These are phyloP conservation scores for Alfaro cultratus DNA, from an alignment of 2,797 vertebrate genomes.

Conservation along the genomic window DNA sequence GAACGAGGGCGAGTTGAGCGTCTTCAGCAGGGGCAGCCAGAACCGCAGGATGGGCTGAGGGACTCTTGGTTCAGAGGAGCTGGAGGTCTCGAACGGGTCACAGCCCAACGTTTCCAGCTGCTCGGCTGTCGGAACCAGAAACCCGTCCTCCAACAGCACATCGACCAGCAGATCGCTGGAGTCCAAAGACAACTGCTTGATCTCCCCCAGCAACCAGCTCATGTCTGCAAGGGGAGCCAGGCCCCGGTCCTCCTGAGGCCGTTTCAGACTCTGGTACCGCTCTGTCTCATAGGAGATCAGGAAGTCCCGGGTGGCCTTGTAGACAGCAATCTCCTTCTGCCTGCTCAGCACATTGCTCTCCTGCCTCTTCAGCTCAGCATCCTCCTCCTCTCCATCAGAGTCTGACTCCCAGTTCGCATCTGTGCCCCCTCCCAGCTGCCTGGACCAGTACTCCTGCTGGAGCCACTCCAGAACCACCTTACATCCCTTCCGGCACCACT, in stretches of 20 bases:
- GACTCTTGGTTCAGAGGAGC: slow-evolving; percentile 66
- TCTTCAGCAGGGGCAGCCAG: slow-evolving; percentile 91
- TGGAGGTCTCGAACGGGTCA: slow-evolving; percentile 58
- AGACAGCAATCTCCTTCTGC: slow-evolving; percentile 83
- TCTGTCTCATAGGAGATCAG: slow-evolving; percentile 89
- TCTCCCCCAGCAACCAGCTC: slow-evolving; percentile 90
- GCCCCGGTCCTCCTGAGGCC: slow-evolving; percentile 72
- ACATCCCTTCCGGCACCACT: slow-evolving; percentile 90
- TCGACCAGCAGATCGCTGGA: slow-evolving; percentile 75
- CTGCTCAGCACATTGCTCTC: slow-evolving; percentile 65
- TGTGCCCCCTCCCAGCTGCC: slow-evolving; percentile 86
- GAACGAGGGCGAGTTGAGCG: slow-evolving; percentile 83
- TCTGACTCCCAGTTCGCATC: slow-evolving; percentile 83
- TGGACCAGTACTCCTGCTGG: slow-evolving; percentile 92
- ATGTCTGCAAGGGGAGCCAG: slow-evolving; percentile 83
- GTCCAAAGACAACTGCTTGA: slow-evolving; percentile 87
- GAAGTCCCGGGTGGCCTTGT: slow-evolving; percentile 85
- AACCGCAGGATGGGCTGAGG: slow-evolving; percentile 85
- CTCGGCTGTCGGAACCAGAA: slow-evolving; percentile 88
- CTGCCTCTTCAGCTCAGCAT: slow-evolving; percentile 72
- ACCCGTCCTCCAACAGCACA: slow-evolving; percentile 79
- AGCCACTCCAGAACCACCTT: slow-evolving; percentile 92
- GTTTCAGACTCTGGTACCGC: slow-evolving; percentile 84
- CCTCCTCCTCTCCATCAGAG: slow-evolving; percentile 79
- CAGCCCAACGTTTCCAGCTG: slow-evolving; percentile 88